These are phyloP conservation scores for Tetropium fuscum DNA, from an alignment of 2,888 invertebrate genomes.

Conservation along the genomic window DNA sequence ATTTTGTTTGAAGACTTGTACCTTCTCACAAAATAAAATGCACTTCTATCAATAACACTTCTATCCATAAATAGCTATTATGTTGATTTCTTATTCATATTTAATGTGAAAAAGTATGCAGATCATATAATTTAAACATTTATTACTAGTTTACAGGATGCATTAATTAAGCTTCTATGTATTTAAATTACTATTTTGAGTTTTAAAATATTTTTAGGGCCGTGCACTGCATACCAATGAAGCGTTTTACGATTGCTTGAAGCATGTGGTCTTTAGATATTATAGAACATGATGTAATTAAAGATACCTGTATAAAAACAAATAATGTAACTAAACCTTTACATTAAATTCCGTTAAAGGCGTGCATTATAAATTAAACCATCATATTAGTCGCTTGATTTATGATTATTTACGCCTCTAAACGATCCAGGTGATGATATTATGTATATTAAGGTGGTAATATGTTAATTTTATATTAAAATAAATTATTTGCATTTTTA, in stretches of 20 bases:
- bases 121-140: too few relatives aligned
- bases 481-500: slow-evolving; percentile 35
- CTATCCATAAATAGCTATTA: too few relatives aligned
- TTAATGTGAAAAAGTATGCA: too few relatives aligned
- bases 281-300: slow-evolving; percentile 12
- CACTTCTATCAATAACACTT: too few relatives aligned
- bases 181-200: too few relatives aligned
- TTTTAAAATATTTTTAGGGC: background rate
- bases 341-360: slow-evolving; percentile 32
- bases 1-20: too few relatives aligned
- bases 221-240: slow-evolving; percentile 10
- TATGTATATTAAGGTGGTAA: slow-evolving; percentile 31
- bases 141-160: too few relatives aligned
- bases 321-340: slow-evolving; percentile 30
- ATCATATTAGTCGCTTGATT: slow-evolving; percentile 50
- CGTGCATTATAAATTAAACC: slow-evolving; percentile 42
- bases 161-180: too few relatives aligned
- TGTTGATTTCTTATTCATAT: too few relatives aligned
- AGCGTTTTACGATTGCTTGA: slow-evolving; percentile 12
- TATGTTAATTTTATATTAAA: slow-evolving; percentile 37
- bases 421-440: slow-evolving; percentile 44
- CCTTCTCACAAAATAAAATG: too few relatives aligned
- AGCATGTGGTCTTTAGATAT: slow-evolving; percentile 7
- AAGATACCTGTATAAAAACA: slow-evolving; percentile 30
- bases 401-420: slow-evolving; percentile 51